Conservation (phyloP, 2,113 vertebrate genomes). For the Argyrosomus japonicus region DNA sequence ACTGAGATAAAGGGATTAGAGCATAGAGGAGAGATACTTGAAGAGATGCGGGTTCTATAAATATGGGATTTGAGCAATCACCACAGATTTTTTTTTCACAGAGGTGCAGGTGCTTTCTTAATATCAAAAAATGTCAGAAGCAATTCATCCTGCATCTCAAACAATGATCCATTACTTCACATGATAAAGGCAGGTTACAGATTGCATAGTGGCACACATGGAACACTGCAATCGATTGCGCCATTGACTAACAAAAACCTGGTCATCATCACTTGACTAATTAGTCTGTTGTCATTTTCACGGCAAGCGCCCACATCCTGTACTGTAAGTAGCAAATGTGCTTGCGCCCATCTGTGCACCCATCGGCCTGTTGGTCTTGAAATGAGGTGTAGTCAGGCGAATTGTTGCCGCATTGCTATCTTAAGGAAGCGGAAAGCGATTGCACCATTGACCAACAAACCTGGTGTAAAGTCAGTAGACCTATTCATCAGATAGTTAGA, state of each 20-base stretch:
- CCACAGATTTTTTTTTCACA: constrained; percentile 4
- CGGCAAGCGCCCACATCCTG: too few relatives aligned
- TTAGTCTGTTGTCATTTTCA: too few relatives aligned
- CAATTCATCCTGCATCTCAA: not conserved
- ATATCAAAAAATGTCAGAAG: constrained; percentile 6
- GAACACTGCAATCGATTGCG: not conserved
- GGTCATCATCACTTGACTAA: too few relatives aligned
- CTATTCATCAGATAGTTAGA: too few relatives aligned
- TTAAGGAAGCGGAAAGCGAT: too few relatives aligned
- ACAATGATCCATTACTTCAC: not conserved
- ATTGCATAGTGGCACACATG: not conserved
- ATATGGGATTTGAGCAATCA: constrained; percentile 44
- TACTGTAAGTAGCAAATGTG: too few relatives aligned
- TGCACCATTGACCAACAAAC: not conserved
- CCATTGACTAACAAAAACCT: too few relatives aligned
- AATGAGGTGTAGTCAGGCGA: too few relatives aligned
- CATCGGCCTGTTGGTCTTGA: too few relatives aligned
- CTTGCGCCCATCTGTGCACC: too few relatives aligned
- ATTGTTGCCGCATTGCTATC: too few relatives aligned
- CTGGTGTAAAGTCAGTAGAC: too few relatives aligned
- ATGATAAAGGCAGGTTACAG: not conserved
- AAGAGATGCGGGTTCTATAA: constrained; percentile 45
- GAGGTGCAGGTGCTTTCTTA: not conserved
- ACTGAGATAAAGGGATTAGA: constrained; percentile 58
- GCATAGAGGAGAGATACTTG: constrained; percentile 48